These are phyloP conservation scores for Plumapathes pennacea DNA, from an alignment of 92 coral and sea anemone genomes.

Conservation along the genomic window DNA sequence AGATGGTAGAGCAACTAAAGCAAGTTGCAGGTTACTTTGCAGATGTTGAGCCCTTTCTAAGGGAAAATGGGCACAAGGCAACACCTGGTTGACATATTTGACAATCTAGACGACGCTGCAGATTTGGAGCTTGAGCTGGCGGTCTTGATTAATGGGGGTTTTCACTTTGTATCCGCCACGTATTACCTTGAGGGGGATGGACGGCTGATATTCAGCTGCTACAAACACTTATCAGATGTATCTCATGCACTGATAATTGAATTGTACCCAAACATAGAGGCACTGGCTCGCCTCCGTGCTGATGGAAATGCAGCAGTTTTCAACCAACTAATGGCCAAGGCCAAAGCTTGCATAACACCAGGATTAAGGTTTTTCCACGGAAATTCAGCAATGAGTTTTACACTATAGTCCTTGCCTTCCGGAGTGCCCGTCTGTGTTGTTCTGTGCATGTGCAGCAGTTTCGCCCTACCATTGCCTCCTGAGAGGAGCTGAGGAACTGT, in stretches of 20 bases:
- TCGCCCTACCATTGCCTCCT: slow-evolving; percentile 44
- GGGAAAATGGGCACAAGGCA: slow-evolving; percentile 34
- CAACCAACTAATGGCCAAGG: slow-evolving; percentile 56
- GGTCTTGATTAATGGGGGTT: slow-evolving; percentile 50
- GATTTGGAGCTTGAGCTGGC: slow-evolving; percentile 58
- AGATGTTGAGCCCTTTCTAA: slow-evolving; percentile 53
- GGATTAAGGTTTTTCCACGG: slow-evolving; percentile 48
- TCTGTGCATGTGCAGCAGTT: slow-evolving; percentile 51
- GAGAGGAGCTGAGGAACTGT: slow-evolving; percentile 44
- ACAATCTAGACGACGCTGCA: slow-evolving; percentile 30
- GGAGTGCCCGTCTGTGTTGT: slow-evolving; percentile 53
- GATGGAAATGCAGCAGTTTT: slow-evolving; percentile 36
- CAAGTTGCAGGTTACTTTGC: slow-evolving; percentile 47
- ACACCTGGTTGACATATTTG: slow-evolving; percentile 33
- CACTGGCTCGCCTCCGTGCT: slow-evolving; percentile 58
- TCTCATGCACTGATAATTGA: slow-evolving; percentile 54
- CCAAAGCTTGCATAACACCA: slow-evolving; percentile 56
- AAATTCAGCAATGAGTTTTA: slow-evolving; percentile 63
- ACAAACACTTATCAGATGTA: slow-evolving; percentile 42
- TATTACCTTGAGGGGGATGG: slow-evolving; percentile 43
- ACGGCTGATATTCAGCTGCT: slow-evolving; percentile 40
- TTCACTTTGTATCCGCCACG: slow-evolving; percentile 48
- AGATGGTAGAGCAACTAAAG: slow-evolving; percentile 64
- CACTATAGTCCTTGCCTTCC: slow-evolving; percentile 47
- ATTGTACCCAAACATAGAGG: slow-evolving; percentile 55